phyloP scores from a whole-genome alignment of 2,888 invertebrate species.

The Philhelius pedissequus region DNA sequence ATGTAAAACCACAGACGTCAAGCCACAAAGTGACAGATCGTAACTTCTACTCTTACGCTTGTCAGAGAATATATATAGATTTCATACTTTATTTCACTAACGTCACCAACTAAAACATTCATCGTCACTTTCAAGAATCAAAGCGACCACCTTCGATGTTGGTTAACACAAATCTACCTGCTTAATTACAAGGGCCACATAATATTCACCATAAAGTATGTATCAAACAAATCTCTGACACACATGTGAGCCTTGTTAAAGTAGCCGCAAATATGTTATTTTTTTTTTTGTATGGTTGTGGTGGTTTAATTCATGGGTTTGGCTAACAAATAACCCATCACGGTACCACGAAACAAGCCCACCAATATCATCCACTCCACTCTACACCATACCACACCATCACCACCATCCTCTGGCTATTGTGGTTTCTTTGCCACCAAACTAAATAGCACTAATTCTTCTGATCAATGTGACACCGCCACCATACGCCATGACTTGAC shows the following conservation, averaged over 20 bases:
- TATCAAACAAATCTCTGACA: constrained; percentile 36
- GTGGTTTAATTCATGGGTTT: constrained; percentile 26
- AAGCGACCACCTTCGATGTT: constrained; percentile 16
- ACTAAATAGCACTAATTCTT: constrained; percentile 58
- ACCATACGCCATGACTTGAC: neutral
- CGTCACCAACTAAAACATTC: neutral
- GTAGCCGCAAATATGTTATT: constrained; percentile 59
- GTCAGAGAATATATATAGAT: neutral
- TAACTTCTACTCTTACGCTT: constrained; percentile 19
- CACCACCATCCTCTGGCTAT: neutral
- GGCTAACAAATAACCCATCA: constrained; percentile 47
- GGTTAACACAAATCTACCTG: constrained; percentile 52
- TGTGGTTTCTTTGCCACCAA: constrained; percentile 23
- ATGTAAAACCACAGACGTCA: constrained; percentile 6
- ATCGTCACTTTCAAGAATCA: neutral
- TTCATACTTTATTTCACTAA: neutral
- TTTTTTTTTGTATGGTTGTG: neutral
- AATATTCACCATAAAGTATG: neutral
- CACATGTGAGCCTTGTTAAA: constrained; percentile 51
- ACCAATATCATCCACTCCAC: neutral
- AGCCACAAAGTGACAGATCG: constrained; percentile 23
- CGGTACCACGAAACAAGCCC: neutral
- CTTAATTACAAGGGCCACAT: constrained; percentile 45
- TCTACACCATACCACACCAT: neutral
- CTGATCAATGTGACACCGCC: constrained; percentile 60